Conservation (phyloP, 2,797 vertebrate genomes). For the Garrulus glandarius region DNA sequence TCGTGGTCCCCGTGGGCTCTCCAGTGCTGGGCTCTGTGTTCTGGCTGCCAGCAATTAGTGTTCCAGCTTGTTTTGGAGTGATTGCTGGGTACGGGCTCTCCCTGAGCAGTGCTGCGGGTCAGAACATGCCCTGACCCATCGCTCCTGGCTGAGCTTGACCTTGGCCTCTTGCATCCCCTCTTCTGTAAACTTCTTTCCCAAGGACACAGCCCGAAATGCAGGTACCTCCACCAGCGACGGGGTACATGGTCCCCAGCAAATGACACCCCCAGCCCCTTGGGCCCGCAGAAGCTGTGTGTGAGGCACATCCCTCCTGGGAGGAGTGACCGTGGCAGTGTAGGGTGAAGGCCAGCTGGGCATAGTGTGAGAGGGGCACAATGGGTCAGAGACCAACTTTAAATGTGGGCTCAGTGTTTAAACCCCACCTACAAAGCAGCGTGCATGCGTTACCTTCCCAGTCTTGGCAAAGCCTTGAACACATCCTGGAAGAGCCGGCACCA, state of each 20-base stretch:
- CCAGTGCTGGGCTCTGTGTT: not conserved
- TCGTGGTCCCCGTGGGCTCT: not conserved
- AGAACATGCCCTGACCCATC: accelerated
- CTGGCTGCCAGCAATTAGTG: not conserved
- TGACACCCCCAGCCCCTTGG: accelerated
- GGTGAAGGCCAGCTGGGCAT: not conserved
- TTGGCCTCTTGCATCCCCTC: not conserved
- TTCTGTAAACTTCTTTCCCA: not conserved
- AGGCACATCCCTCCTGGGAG: not conserved
- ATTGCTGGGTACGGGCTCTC: accelerated
- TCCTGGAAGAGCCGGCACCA: accelerated
- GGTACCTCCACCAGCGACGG: accelerated
- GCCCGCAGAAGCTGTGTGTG: not conserved
- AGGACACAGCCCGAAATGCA: accelerated
- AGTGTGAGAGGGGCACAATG: not conserved
- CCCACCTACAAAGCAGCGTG: not conserved
- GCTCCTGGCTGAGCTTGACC: not conserved
- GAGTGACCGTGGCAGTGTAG: not conserved
- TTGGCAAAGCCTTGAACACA: not conserved
- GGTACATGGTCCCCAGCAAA: accelerated
- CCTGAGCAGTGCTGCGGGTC: not conserved
- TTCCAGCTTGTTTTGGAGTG: not conserved
- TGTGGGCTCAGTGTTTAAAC: not conserved
- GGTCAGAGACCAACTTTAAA: not conserved
- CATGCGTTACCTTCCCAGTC: not conserved